phyloP scores from a whole-genome alignment of 2,888 invertebrate species.

The Aphidius colemani region DNA sequence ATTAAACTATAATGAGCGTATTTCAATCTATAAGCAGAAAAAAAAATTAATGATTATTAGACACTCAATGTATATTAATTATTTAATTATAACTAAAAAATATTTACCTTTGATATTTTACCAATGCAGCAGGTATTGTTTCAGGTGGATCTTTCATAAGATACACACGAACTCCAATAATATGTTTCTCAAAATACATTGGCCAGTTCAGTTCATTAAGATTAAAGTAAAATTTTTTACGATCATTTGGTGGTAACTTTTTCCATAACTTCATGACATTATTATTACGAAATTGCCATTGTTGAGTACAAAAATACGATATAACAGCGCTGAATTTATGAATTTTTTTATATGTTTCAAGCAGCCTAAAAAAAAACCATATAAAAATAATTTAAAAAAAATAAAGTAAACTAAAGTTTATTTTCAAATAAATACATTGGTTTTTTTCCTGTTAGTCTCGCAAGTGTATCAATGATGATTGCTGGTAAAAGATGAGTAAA shows the following conservation, averaged over 20 bases:
- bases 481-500: conserved; percentile 68
- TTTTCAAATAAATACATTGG: conserved; percentile 62
- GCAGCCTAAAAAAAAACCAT: conserved; percentile 63
- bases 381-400: background rate
- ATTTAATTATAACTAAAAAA: conserved; percentile 13
- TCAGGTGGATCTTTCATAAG: conserved; percentile 77
- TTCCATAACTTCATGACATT: conserved; percentile 68
- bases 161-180: conserved; percentile 74
- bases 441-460: conserved; percentile 64
- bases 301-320: conserved; percentile 76
- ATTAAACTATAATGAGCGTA: conserved; percentile 47
- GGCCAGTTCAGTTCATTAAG: conserved; percentile 75
- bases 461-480: conserved; percentile 63
- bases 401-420: conserved; percentile 7
- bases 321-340: conserved; percentile 73
- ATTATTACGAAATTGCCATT: conserved; percentile 73
- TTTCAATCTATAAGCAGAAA: conserved; percentile 42
- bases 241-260: conserved; percentile 65
- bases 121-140: conserved; percentile 68
- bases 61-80: background rate
- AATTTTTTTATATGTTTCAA: conserved; percentile 74
- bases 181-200: conserved; percentile 68
- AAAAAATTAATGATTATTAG: conserved; percentile 18
- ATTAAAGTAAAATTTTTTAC: conserved; percentile 72
- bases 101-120: conserved; percentile 52